Base-by-base conservation (phyloP, 2,113 vertebrate species). In the Nerophis ophidion region DNA sequence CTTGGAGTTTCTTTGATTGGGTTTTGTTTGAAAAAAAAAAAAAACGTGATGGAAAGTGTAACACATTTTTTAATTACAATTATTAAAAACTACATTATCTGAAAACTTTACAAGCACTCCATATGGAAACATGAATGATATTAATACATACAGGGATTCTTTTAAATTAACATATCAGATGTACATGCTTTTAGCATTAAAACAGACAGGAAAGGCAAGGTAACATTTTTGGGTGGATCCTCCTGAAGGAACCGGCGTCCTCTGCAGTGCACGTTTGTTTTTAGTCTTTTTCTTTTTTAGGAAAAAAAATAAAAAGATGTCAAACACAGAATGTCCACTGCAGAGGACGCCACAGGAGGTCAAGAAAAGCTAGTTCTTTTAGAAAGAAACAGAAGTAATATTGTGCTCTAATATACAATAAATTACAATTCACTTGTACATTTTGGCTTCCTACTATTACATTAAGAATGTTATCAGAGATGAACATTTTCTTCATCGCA, bases 21-120 rank as follows among this genome's bases (percentile, higher is more conserved):
- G 11, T 11, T 26, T n/a, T 2, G 26, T 7, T 35, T 45, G 10
- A 16, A n/a, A 60, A 33, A 60, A 49, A 51, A 19, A 8, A 61
- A 15, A 52, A 14, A 34, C 8, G 57, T 57, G 60, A 61, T 68
- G 62, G 67, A 60, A 66, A 49, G 13, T 79, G 68, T 82, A 82
- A 83, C 81, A 79, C 48, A 16, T 84, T 48, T 89, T 87, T 90
- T 90, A 82, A 90, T 89, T 89, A 89, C 90, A 89, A 89, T 87
- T 87, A 85, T 86, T 90, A 83, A 90, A 91, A 90, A 90, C 84
- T 87, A 90, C 89, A 89, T 87, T 73, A 77, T 89, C 81, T 13
- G 84, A 88, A 88, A 89, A 91, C 81, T 86, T 88, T 85, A 88
- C 84, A 89, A 89, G 88, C 89, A 88, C 83, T 88, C 84, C 81